phyloP scores from a whole-genome alignment of 1,140 invertebrate species.

The Sycophaga agraensis region DNA sequence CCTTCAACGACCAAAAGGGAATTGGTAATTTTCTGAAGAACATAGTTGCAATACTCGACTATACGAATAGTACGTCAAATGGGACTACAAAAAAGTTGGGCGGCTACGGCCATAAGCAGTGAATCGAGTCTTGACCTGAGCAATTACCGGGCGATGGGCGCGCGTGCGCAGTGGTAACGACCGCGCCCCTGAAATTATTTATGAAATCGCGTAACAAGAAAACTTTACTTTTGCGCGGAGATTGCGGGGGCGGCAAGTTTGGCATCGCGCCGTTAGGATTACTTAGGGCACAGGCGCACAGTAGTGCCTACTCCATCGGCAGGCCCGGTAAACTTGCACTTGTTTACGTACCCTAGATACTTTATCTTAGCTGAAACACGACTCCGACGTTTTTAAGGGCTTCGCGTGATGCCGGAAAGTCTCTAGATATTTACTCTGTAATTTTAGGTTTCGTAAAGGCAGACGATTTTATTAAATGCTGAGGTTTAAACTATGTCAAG shows the following conservation, averaged over 20 bases:
- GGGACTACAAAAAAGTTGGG: no score
- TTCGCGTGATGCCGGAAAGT: background rate
- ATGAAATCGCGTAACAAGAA: constrained; percentile 21
- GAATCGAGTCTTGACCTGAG: no score
- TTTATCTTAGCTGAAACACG: constrained; percentile 6
- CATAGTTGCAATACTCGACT: no score
- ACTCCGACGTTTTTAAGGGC: constrained; percentile 5
- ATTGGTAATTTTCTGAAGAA: no score
- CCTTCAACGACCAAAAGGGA: no score
- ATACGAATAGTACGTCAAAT: no score
- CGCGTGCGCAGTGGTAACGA: no score
- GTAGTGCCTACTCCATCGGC: background rate
- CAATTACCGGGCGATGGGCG: no score
- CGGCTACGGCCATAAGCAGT: no score
- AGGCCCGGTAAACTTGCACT: background rate
- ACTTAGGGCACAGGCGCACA: background rate
- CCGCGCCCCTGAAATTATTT: constrained; percentile 13
- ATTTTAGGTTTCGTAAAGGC: no score
- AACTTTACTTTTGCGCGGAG: constrained; percentile 1
- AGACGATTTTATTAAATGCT: no score
- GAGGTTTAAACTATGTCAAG: no score
- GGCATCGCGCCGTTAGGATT: background rate
- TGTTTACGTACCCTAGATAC: background rate
- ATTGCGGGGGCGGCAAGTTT: background rate
- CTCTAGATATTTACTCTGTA: background rate